Percentiles rank a stretch among this genome's conserved stretches.
phyloP scores from a whole-genome alignment of 2,113 vertebrate species.

The Oenanthe melanoleuca region DNA sequence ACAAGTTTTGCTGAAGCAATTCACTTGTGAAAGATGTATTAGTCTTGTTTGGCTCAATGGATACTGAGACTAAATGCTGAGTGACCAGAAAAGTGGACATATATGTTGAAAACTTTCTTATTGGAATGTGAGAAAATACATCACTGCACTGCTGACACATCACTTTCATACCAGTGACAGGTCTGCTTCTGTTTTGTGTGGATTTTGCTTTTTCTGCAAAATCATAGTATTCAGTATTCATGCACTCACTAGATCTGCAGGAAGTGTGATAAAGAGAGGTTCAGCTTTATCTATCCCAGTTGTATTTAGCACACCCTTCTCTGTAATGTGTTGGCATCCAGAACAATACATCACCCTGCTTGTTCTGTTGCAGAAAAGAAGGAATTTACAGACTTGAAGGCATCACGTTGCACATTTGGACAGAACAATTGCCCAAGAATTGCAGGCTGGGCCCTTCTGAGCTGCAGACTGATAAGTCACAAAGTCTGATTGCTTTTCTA shows the following conservation, averaged over 20 bases:
- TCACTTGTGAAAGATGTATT: neutral
- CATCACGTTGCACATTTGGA: neutral
- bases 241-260: neutral
- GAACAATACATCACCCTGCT: neutral
- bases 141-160: neutral
- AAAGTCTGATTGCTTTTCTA: conserved; percentile 1
- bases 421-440: neutral
- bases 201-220: neutral
- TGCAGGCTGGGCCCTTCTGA: neutral
- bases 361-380: neutral
- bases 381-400: neutral
- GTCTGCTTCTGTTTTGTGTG: neutral
- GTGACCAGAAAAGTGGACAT: neutral
- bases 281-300: neutral
- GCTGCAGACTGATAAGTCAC: neutral
- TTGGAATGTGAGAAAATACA: neutral
- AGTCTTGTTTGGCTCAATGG: neutral
- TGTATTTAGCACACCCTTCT: neutral
- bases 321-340: neutral
- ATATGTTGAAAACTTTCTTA: neutral
- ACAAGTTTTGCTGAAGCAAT: neutral
- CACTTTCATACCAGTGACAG: neutral
- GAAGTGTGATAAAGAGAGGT: neutral
- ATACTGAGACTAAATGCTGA: neutral
- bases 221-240: neutral